phyloP scores from a whole-genome alignment of 37 sponge, comb jelly and placozoan genomes.

The Ianthella basta region DNA sequence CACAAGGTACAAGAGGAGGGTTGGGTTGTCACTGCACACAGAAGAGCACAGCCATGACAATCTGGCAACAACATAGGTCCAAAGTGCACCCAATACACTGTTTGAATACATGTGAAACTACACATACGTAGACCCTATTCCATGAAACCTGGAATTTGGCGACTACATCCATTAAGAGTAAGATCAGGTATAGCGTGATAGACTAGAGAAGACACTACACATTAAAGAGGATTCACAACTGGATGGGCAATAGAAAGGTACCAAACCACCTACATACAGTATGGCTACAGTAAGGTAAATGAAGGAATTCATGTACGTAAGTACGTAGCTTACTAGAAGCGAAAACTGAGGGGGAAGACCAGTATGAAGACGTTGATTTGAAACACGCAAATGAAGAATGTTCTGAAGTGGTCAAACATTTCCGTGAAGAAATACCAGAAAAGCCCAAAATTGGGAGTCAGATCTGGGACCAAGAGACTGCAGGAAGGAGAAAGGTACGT shows the following conservation, averaged over 20 bases:
- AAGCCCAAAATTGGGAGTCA: constrained; percentile 93
- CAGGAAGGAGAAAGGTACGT: not conserved
- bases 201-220: no score
- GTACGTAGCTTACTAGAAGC: constrained; percentile 77
- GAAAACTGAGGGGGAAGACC: constrained; percentile 69
- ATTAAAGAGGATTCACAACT: no score
- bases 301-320: no score
- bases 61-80: no score
- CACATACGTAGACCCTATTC: not conserved
- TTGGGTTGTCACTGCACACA: constrained; percentile 69
- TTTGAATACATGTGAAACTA: not conserved
- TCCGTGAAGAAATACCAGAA: constrained; percentile 99
- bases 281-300: no score
- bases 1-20: constrained; percentile 78
- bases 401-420: constrained; percentile 94
- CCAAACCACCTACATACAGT: no score
- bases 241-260: no score
- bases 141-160: no score
- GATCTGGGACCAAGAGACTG: constrained; percentile 81
- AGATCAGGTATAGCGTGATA: no score
- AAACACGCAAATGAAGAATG: constrained; percentile 95
- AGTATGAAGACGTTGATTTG: constrained; percentile 92
- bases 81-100: not conserved
- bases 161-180: no score
- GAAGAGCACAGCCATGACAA: no score